Conservation (phyloP, 23 tunicate species). For the Clavelina lepadiformis region DNA sequence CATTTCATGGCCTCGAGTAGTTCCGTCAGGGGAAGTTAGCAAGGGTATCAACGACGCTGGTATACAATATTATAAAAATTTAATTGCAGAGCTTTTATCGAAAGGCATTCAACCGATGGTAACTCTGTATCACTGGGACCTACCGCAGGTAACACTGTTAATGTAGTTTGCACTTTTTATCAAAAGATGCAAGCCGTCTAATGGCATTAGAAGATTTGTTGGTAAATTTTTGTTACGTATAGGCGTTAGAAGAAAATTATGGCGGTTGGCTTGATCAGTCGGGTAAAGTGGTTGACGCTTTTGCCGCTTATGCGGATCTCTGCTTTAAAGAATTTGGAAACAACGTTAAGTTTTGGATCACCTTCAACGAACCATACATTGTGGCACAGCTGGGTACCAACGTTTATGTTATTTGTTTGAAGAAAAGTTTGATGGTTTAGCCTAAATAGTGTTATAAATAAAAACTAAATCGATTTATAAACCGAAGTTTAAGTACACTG, state of each 20-base stretch:
- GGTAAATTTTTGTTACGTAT: not conserved
- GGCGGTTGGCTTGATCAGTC: slow-evolving; percentile 85
- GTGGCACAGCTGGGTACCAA: slow-evolving; percentile 50
- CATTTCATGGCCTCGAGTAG: slow-evolving; percentile 75
- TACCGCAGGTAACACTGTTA: slow-evolving; percentile 56
- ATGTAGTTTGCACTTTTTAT: not conserved
- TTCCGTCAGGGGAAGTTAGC: slow-evolving; percentile 49
- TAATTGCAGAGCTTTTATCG: slow-evolving; percentile 61
- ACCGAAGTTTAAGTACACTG: no score
- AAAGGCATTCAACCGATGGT: slow-evolving; percentile 77
- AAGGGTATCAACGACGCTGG: slow-evolving; percentile 58
- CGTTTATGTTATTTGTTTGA: no score
- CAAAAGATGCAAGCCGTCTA: not conserved
- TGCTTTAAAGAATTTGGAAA: slow-evolving; percentile 70
- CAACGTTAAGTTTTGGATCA: slow-evolving; percentile 90
- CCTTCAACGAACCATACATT: slow-evolving; percentile 84
- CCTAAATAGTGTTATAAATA: no score
- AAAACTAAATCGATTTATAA: no score
- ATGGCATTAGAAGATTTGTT: not conserved
- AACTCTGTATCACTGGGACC: slow-evolving; percentile 93
- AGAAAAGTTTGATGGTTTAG: no score
- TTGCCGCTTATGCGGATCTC: slow-evolving; percentile 69
- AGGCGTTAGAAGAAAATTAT: slow-evolving; percentile 53
- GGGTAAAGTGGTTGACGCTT: slow-evolving; percentile 41
- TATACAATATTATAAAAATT: slow-evolving; percentile 54